Evolutionary conservation across 2,113 vertebrate species (phyloP).

Genomic region (Poecilia latipinna): DNA sequence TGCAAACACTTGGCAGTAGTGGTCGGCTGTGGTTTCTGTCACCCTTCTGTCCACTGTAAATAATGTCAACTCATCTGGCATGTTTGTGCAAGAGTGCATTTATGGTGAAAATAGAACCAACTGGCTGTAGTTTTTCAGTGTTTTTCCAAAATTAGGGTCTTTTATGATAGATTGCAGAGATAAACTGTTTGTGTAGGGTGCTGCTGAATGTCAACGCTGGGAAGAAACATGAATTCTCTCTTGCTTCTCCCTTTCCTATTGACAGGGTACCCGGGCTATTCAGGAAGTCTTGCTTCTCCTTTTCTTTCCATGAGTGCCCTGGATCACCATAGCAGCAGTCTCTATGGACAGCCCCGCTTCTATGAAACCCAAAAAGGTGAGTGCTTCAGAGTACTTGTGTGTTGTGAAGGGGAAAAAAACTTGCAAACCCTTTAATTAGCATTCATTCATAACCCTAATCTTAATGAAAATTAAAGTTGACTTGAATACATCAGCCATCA

Average conservation of each 20-base stretch:
- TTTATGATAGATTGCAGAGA: slow-evolving; percentile 66
- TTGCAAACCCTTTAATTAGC: slow-evolving; percentile 46
- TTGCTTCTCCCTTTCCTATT: slow-evolving; percentile 61
- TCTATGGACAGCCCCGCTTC: slow-evolving; percentile 96
- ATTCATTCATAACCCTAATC: slow-evolving; percentile 5
- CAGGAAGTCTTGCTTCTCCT: slow-evolving; percentile 94
- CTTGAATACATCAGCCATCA: background rate
- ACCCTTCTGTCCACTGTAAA: slow-evolving; percentile 76
- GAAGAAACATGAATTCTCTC: slow-evolving; percentile 67
- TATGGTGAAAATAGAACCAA: slow-evolving; percentile 64
- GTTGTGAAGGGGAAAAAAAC: slow-evolving; percentile 1
- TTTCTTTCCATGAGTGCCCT: slow-evolving; percentile 98
- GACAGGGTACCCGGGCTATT: slow-evolving; percentile 93
- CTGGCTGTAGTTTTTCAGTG: slow-evolving; percentile 40
- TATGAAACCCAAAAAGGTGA: slow-evolving; percentile 94
- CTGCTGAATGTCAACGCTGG: slow-evolving; percentile 69
- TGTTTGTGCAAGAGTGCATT: slow-evolving; percentile 74
- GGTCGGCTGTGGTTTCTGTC: slow-evolving; percentile 72
- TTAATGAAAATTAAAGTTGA: background rate
- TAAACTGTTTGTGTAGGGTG: slow-evolving; percentile 73
- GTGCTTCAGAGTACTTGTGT: slow-evolving; percentile 53
- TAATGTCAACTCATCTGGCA: slow-evolving; percentile 69
- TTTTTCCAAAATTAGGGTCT: slow-evolving; percentile 59
- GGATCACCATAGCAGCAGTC: slow-evolving; percentile 95
- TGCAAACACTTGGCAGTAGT: slow-evolving; percentile 66